Base-by-base conservation (phyloP, 2,888 invertebrate species). In the Plebejus anna region DNA sequence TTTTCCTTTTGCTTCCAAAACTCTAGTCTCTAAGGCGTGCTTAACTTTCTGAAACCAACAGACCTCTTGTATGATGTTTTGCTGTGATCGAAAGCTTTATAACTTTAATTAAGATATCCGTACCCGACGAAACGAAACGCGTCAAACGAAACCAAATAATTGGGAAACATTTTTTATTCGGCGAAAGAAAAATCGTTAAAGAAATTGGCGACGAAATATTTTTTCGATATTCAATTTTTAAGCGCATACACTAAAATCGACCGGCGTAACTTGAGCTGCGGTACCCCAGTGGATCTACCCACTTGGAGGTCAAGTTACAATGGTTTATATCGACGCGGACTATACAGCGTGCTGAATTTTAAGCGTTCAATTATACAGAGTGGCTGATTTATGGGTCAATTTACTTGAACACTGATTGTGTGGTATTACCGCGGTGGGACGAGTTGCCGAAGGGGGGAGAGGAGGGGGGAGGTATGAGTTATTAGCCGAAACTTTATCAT, bases 301-400 rank as follows among this genome's bases (percentile, higher is more conserved):
- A 66, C 1, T 32, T 2, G 4, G 0, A 32, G 66, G 32, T 66
- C 66, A 66, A 13, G 32, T 32, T 66, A 36, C 32, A 66, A 9
- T 36, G 32, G 13, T 9, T 32, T 13, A 11, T 13, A 2, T 66
- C 66, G 32, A 32, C 66, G 66, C 66, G 66, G 36, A 36, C 66
- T 66, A 66, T 66, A 66, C 66, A 66, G 66, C 76, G 77, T 78
- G 85, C 83, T 86, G 83, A 87, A 87, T 87, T 76, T 88, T 87
- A 86, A 88, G 89, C 87, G 88, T 86, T 85, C 87, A 87, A 88
- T 89, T 88, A 88, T 81, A 76, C 85, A 82, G 81, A 80, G 80
- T 81, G 81, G 78, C 81, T 86, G 88, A 89, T 89, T 88, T 89
- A 89, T 89, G 84, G 87, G 83, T 88, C 87, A 88, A 88, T 89